Evolutionary conservation across 1,140 invertebrate species (phyloP), one percentile per base, ranked within the genome.

Genomic region (Dufourea novaeangliae): DNA sequence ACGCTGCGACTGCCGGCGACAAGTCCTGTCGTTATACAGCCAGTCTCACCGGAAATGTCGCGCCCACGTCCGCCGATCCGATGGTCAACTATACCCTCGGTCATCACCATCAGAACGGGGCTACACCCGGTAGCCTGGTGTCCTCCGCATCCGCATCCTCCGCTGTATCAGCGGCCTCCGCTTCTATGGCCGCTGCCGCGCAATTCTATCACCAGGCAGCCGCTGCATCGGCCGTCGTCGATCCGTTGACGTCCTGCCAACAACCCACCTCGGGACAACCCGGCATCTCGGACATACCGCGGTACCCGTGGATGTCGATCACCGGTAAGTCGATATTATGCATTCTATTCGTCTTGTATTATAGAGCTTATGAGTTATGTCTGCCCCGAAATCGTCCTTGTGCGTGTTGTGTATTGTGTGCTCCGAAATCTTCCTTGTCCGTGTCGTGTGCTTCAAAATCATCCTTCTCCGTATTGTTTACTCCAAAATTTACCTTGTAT

Each of bases 261-360:
- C 95, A 95, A 88, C 94, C 94, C 32, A 92, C 95, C 39, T 92
- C 95, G 84, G 94, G 95, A 87, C 94, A 96, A 93, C 94, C 96
- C 87, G 92, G 94, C 66, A 95, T 97, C 84, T 96, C 97, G 39
- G 96, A 97, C 92, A 97, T 98, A 88, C 97, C 97, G 20, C 94
- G 97, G 88, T 98, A 98, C 92, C 97, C 97, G n/a, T 98, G 97
- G 97, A 98, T 98, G 97, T 97, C 97, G 85, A 97, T 98, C 91
- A 98, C 97, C 94, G 97, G 97, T 98, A 95, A 96, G 95, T 95
- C 27, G 4, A 1, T n/a, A 8, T 54, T 79, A 41, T 29, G 34
- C 20, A 27, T n/a, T 44, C 4, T 56, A 10, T 59, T 10, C 34
- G n/a, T n/a, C n/a, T n/a, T n/a, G n/a, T n/a, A n/a, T n/a, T n/a